Evolutionary conservation across 2,113 vertebrate genomes (phyloP), one percentile per base, ranked within the genome.

Genomic region (Entomyzon cyanotis): DNA sequence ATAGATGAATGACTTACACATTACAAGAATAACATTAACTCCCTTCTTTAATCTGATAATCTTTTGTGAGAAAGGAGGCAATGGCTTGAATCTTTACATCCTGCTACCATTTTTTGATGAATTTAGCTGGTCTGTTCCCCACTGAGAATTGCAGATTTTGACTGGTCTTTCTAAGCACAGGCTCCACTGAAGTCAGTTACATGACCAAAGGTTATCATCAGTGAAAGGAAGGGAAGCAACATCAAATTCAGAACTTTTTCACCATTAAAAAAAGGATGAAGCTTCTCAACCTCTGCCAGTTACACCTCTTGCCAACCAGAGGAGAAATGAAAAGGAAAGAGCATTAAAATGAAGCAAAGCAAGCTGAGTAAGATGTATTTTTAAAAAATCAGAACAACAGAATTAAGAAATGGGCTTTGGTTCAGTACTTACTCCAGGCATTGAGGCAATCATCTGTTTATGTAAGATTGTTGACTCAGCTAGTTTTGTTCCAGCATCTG

Each of bases 401-500:
- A 88, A 80, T 39, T 47, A 75, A 77, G 42, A 74, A 41, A 59
- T 53, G 31, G 25, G 53, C 24, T 80, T 83, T 63, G 53, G 67
- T 87, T 91, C 68, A 93, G 81, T 94, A 98, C 99, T 99, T 97
- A 99, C 99, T 96, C 98, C 99, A 50, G 99, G 99, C 89, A 99
- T 90, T 24, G 99, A 99, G 17, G 98, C 96, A 86, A 99, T 99
- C 99, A 99, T 99, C 98, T 99, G 99, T 97, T 99, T 99, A 96
- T 99, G 99, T 82, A 99, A 98, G 97, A 99, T 99, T 81, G 99
- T 99, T 68, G 99, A 99, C 96, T 99, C 99, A 46, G 99, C 98
- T 62, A 99, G 98, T 88, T 99, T 98, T 71, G 99, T 99, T 79
- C 99, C 99, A 77, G 99, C 99, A 98, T 99, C 99, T 97, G 98